Conservation (phyloP, 2,797 vertebrate species). For the Geotrypetes seraphini region DNA sequence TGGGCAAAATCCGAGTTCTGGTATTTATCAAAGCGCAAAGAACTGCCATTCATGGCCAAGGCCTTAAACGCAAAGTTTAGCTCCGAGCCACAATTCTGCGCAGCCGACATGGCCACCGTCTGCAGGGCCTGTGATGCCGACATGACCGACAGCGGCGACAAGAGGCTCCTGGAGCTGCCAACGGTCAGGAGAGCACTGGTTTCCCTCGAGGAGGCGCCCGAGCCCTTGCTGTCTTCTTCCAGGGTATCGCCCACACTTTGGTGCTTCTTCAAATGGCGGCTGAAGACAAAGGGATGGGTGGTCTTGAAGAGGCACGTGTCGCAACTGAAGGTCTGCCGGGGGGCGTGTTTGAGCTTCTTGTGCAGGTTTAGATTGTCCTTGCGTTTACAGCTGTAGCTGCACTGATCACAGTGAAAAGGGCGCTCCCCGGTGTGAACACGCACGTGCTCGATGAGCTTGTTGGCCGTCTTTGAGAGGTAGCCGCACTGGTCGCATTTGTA, state of each 20-base stretch:
- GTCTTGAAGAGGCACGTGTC: conserved; percentile 94
- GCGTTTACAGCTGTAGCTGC: conserved; percentile 98
- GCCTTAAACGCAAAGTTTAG: conserved; percentile 57
- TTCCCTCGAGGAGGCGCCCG: conserved; percentile 36
- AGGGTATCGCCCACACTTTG: conserved; percentile 60
- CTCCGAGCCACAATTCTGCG: conserved; percentile 45
- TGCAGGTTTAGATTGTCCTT: conserved; percentile 99
- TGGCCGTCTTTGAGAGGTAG: conserved; percentile 98
- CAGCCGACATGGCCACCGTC: conserved; percentile 87
- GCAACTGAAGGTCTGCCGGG: conserved; percentile 91
- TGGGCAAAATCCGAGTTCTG: conserved; percentile 87
- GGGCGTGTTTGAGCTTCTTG: conserved; percentile 98
- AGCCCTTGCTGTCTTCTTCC: conserved; percentile 53
- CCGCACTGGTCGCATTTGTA: conserved; percentile 98
- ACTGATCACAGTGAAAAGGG: conserved; percentile 99
- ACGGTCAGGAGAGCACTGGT: conserved; percentile 46
- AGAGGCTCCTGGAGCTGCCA: conserved; percentile 65
- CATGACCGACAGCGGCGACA: conserved; percentile 82
- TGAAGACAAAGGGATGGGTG: conserved; percentile 94
- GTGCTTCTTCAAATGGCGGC: conserved; percentile 95
- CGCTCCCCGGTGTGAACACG: conserved; percentile 98
- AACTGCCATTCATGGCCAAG: conserved; percentile 61
- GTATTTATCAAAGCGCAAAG: conserved; percentile 76
- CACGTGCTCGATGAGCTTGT: conserved; percentile 98
- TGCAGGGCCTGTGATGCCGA: conserved; percentile 92